Evolutionary conservation across 2,113 vertebrate species (phyloP).

Genomic region (Struthidea cinerea): DNA sequence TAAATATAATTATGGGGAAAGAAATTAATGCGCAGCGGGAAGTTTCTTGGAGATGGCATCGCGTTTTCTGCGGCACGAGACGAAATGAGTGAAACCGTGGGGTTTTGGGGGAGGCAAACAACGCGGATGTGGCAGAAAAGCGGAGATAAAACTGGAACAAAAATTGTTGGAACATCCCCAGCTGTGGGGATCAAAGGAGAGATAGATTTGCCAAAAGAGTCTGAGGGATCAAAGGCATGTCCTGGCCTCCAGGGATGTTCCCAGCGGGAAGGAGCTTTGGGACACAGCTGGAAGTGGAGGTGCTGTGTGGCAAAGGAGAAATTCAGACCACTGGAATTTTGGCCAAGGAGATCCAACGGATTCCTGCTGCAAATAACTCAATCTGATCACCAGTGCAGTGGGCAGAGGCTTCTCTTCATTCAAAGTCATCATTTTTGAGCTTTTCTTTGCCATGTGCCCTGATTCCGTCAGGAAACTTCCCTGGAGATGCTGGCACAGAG

Average conservation of each 20-base stretch:
- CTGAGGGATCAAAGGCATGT: not conserved
- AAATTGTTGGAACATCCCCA: not conserved
- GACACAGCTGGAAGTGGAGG: not conserved
- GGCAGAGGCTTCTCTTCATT: not conserved
- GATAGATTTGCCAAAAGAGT: not conserved
- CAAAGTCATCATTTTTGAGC: not conserved
- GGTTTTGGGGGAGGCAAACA: not conserved
- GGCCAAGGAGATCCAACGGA: not conserved
- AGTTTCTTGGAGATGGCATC: slow-evolving; percentile 2
- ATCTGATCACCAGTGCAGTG: fast-evolving
- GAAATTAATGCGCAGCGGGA: slow-evolving; percentile 38
- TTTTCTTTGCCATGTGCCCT: not conserved
- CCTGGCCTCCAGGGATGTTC: not conserved
- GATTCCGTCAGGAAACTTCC: not conserved
- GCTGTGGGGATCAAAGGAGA: not conserved
- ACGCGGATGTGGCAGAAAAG: not conserved
- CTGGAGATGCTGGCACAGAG: not conserved
- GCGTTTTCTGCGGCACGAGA: not conserved
- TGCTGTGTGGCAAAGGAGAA: not conserved
- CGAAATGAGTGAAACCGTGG: not conserved
- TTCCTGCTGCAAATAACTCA: too few relatives aligned
- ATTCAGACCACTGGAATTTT: not conserved
- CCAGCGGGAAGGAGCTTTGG: not conserved
- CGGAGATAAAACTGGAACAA: not conserved
- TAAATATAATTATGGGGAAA: slow-evolving; percentile 55